Evolutionary conservation across 2,113 vertebrate species (phyloP).

Genomic region (Upupa epops): DNA sequence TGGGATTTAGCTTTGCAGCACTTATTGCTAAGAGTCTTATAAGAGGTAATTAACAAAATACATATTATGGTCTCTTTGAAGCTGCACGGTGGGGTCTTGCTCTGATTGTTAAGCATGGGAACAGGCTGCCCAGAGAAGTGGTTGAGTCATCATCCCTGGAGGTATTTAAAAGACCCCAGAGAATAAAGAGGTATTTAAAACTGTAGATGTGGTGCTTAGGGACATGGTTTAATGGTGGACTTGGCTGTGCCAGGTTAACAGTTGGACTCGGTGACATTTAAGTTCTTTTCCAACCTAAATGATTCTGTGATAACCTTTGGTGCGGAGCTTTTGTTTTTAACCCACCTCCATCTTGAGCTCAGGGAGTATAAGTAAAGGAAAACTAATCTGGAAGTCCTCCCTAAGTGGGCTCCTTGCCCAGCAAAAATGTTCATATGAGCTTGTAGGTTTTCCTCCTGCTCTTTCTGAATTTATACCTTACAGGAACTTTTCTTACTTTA

Average conservation of each 20-base stretch:
- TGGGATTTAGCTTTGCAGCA: neutral
- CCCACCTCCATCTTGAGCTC: neutral
- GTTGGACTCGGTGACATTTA: neutral
- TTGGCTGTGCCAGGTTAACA: neutral
- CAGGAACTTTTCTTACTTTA: neutral
- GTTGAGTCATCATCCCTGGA: neutral
- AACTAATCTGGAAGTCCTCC: neutral
- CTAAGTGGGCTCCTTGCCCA: neutral
- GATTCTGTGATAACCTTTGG: fast-evolving
- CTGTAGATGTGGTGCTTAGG: neutral
- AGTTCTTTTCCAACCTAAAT: neutral
- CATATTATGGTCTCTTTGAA: slow-evolving; percentile 8
- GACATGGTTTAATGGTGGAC: neutral
- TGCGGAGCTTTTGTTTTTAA: neutral
- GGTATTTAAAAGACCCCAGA: neutral
- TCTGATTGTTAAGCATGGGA: neutral
- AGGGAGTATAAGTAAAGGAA: neutral
- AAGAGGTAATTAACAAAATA: slow-evolving; percentile 12
- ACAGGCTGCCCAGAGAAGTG: neutral
- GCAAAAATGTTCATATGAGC: neutral
- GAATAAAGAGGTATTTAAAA: neutral
- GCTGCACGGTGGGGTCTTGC: neutral
- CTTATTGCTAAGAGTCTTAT: neutral
- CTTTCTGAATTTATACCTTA: neutral
- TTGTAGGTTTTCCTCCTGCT: neutral